Base-by-base conservation (phyloP, 2,888 invertebrate species). In the Tineola bisselliella region DNA sequence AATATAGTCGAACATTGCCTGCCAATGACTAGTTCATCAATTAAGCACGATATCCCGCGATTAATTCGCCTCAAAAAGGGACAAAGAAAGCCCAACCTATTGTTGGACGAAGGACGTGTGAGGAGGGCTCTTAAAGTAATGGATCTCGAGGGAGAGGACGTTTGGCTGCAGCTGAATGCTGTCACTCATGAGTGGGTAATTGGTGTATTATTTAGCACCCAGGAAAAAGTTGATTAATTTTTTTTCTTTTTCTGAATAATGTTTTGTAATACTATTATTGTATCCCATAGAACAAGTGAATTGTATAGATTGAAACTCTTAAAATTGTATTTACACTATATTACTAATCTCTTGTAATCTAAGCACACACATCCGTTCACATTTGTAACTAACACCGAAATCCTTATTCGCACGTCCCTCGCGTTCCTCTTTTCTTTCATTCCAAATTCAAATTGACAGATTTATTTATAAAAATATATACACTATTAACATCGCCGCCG, bases 121-220 rank as follows among this genome's bases (percentile, higher is more conserved):
- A 58, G 72, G 66, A 76, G 75, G 66, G 66, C 68, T 66, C 74
- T 76, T 64, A 63, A 66, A 68, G 76, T 77, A 79, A 80, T 79
- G 73, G 76, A 70, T 73, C 74, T 75, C 67, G 69, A 71, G 69
- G 61, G 67, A 64, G 48, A 54, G 48, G 48, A 48, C 48, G 25
- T 19, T 56, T 19, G 56, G 56, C 58, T 62, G 63, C 62, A 63
- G 63, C 56, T 56, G 61, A 61, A 60, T 60, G 31, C 62, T 62
- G 61, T 62, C 63, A 62, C 56, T 63, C 63, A 60, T 43, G 61
- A 64, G 63, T 62, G 63, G 66, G 67, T 70, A 72, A 72, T 73
- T 71, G 66, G 58, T 13, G 30, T 33, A 58, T 58, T 58, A 58
- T 58, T 58, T 58, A 54, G 54, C 18, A 25, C n/a, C 18, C 6